phyloP scores from a whole-genome alignment of 2,888 invertebrate genomes.

The Drosophila kambysellisi region DNA sequence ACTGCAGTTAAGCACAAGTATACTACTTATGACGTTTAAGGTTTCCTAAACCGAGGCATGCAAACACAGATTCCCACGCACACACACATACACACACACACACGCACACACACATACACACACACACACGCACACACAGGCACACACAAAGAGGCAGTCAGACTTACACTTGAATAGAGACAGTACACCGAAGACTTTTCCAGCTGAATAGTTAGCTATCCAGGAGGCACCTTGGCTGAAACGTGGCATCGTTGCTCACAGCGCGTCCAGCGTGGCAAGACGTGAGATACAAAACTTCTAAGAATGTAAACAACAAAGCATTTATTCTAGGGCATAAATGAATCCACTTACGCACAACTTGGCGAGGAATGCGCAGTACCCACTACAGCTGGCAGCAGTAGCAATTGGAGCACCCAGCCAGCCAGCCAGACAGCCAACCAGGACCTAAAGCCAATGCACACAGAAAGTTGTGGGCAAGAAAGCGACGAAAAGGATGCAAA shows the following conservation, averaged over 20 bases:
- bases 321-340: constrained; percentile 72
- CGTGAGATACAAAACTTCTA: constrained; percentile 73
- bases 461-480: constrained; percentile 51
- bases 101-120: no score
- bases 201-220: constrained; percentile 51
- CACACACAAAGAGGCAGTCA: constrained; percentile 1
- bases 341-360: constrained; percentile 74
- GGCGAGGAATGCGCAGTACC: constrained; percentile 24
- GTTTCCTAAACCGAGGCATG: constrained; percentile 34
- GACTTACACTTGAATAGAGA: constrained; percentile 28
- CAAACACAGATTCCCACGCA: constrained; percentile 21
- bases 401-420: constrained; percentile 9
- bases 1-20: constrained; percentile 13
- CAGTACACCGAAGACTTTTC: constrained; percentile 39
- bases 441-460: constrained; percentile 55
- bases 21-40: constrained; percentile 26
- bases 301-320: constrained; percentile 79
- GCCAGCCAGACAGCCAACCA: not conserved
- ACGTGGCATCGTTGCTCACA: constrained; percentile 43
- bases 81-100: not conserved
- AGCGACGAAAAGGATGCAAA: constrained; percentile 46
- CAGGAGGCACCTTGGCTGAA: constrained; percentile 33
- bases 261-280: constrained; percentile 52
- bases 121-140: constrained; percentile 1
- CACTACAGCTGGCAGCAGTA: constrained; percentile 16